Conservation (phyloP, 2,888 invertebrate genomes). For the Phrixothrix hirtus region DNA sequence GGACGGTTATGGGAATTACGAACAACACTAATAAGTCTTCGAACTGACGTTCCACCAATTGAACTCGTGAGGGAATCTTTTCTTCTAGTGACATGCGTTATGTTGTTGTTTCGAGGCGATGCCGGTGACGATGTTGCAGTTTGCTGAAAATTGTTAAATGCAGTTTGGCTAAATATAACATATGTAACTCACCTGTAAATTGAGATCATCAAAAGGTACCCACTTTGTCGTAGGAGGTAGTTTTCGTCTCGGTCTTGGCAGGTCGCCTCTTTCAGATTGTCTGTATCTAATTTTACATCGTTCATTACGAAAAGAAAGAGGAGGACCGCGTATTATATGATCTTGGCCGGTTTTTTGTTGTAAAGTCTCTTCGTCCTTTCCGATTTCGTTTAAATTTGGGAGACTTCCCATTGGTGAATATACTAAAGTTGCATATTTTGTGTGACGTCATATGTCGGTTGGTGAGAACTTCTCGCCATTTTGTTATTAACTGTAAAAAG, state of each 20-base stretch:
- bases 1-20: constrained; percentile 45
- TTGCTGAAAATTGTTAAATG: constrained; percentile 11
- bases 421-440: no score
- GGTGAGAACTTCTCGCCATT: no score
- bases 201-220: constrained; percentile 27
- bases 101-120: constrained; percentile 25
- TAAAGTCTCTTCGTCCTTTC: constrained; percentile 42
- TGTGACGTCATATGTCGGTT: no score
- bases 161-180: background rate
- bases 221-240: constrained; percentile 13
- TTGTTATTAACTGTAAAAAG: no score
- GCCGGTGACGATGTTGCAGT: constrained; percentile 19
- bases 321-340: constrained; percentile 6
- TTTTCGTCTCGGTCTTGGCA: constrained; percentile 15
- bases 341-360: constrained; percentile 10
- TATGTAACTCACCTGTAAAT: constrained; percentile 18
- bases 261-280: constrained; percentile 23
- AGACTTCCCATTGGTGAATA: constrained; percentile 72
- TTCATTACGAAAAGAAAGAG: constrained; percentile 15
- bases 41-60: constrained; percentile 76
- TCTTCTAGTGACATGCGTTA: constrained; percentile 54
- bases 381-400: constrained; percentile 68
- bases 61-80: constrained; percentile 74
- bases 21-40: constrained; percentile 68
- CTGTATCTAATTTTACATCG: constrained; percentile 22